Conservation (phyloP, 2,113 vertebrate species). For the Urocynchramus pylzowi region DNA sequence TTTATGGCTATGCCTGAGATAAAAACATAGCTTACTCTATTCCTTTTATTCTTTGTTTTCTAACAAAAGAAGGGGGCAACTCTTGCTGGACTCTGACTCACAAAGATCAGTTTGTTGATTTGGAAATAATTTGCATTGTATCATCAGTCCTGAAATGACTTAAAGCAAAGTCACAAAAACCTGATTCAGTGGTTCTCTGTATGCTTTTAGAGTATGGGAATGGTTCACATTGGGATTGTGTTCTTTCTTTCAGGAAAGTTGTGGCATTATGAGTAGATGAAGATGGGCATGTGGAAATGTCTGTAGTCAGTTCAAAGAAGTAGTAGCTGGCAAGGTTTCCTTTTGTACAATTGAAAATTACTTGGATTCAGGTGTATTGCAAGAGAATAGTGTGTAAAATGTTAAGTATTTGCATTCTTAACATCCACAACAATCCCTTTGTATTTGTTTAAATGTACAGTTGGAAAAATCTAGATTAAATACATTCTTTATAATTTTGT, state of each 20-base stretch:
- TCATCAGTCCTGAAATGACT: not conserved
- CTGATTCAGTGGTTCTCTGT: not conserved
- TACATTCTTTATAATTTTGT: not conserved
- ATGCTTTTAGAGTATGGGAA: not conserved
- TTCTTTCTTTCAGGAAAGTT: not conserved
- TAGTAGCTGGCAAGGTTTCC: not conserved
- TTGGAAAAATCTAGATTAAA: not conserved
- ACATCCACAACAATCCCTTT: not conserved
- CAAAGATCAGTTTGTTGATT: slow-evolving; percentile 46
- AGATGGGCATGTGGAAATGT: not conserved
- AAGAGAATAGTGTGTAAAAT: not conserved
- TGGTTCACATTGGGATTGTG: not conserved
- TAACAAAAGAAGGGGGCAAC: not conserved
- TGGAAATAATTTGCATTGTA: slow-evolving; percentile 44
- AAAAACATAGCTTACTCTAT: not conserved
- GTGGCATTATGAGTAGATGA: not conserved
- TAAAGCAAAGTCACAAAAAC: slow-evolving; percentile 17
- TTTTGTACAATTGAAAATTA: not conserved
- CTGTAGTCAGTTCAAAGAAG: not conserved
- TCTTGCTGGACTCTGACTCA: slow-evolving; percentile 1
- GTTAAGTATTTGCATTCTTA: not conserved
- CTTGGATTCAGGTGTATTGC: not conserved
- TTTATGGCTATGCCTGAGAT: not conserved
- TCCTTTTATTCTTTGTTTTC: slow-evolving; percentile 39
- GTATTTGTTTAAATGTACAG: not conserved